Evolutionary conservation across 2,797 vertebrate species (phyloP).

Genomic region (Lates japonicus): DNA sequence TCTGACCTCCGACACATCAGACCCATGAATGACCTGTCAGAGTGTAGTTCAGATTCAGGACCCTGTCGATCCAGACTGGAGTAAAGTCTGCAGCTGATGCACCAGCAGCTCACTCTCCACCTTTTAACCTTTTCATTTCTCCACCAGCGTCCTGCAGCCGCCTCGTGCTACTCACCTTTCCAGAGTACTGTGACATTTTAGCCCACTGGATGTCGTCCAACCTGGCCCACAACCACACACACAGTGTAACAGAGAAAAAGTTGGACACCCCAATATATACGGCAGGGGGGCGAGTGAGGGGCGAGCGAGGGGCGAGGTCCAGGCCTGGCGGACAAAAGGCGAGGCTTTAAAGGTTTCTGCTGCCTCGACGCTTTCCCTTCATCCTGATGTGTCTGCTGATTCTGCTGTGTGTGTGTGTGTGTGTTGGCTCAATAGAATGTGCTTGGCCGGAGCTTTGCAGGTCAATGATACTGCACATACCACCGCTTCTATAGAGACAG

Average conservation of each 20-base stretch:
- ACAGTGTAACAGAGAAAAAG: conserved; percentile 80
- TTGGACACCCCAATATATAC: conserved; percentile 89
- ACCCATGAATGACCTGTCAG: neutral
- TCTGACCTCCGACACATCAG: neutral
- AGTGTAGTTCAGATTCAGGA: neutral
- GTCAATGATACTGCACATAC: conserved; percentile 59
- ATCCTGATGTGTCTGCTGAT: conserved; percentile 86
- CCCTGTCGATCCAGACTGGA: no score
- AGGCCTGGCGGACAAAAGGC: conserved; percentile 77
- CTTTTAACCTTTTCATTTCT: neutral
- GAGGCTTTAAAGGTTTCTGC: conserved; percentile 84
- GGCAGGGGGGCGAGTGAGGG: conserved; percentile 26
- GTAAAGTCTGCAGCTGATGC: no score
- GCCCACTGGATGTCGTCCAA: conserved; percentile 82
- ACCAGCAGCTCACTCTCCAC: no score
- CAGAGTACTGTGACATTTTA: conserved; percentile 92
- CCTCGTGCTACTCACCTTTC: conserved; percentile 88
- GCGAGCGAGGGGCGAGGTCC: conserved; percentile 36
- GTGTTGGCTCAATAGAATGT: conserved; percentile 63
- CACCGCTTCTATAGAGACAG: conserved; percentile 42
- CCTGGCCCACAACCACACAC: conserved; percentile 79
- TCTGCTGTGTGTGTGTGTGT: conserved; percentile 46
- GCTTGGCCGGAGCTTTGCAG: conserved; percentile 66
- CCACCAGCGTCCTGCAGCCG: neutral
- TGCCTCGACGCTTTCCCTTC: conserved; percentile 84